phyloP scores from a whole-genome alignment of 2,113 vertebrate species.

The Phalacrocorax pelagicus region DNA sequence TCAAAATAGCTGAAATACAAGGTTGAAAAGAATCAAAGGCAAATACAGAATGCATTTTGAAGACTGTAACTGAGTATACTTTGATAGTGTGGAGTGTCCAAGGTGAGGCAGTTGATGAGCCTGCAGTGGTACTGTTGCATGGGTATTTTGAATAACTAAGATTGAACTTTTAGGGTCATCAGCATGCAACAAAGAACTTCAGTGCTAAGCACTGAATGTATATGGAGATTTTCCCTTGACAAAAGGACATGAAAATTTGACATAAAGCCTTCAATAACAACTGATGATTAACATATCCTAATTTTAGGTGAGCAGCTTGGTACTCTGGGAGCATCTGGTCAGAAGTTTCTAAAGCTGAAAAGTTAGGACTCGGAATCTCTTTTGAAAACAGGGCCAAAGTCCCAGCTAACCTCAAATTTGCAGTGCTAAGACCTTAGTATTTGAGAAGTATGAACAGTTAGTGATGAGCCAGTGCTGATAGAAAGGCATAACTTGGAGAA shows the following conservation, averaged over 20 bases:
- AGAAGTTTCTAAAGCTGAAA: neutral
- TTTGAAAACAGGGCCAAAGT: neutral
- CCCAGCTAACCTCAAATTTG: neutral
- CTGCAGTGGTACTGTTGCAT: neutral
- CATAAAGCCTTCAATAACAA: neutral
- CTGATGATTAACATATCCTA: neutral
- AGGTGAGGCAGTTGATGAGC: neutral
- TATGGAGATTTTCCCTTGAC: neutral
- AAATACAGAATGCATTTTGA: neutral
- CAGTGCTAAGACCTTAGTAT: neutral
- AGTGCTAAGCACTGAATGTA: neutral
- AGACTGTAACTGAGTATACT: neutral
- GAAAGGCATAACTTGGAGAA: neutral
- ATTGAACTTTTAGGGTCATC: neutral
- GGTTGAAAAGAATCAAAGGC: neutral
- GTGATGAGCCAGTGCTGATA: neutral
- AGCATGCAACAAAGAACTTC: neutral
- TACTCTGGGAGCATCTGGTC: neutral
- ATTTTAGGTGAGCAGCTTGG: neutral
- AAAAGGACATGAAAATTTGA: neutral
- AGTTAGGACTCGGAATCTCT: neutral
- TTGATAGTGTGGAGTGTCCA: neutral
- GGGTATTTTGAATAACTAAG: neutral
- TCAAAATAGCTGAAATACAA: neutral
- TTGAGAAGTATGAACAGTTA: neutral